Evolutionary conservation across 1,140 invertebrate genomes (phyloP).

Genomic region (Cataglyphis hispanica): DNA sequence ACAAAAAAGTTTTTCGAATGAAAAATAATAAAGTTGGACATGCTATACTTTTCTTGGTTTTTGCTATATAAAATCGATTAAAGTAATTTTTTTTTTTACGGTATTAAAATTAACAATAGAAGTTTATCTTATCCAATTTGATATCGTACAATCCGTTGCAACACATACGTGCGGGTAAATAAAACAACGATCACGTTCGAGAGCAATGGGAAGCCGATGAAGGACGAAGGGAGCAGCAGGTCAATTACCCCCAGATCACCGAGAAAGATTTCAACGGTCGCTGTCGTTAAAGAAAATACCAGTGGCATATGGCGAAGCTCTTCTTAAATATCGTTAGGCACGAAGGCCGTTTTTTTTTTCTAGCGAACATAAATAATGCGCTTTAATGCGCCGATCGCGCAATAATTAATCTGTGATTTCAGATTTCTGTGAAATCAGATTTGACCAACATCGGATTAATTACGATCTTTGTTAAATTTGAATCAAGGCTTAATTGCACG

Average conservation of each 20-base stretch:
- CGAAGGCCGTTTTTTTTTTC: constrained; percentile 62
- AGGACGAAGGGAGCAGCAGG: constrained; percentile 59
- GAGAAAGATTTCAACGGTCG: constrained; percentile 47
- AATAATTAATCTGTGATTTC: no score
- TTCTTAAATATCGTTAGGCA: background rate
- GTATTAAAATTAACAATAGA: background rate
- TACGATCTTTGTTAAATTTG: background rate
- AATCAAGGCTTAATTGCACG: background rate
- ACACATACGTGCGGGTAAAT: background rate
- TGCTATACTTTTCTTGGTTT: no score
- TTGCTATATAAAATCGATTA: background rate
- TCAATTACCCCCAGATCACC: constrained; percentile 63
- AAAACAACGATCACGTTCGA: constrained; percentile 39
- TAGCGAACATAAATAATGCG: constrained; percentile 57
- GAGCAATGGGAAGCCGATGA: constrained; percentile 32
- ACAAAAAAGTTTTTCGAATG: background rate
- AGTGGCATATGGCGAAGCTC: background rate
- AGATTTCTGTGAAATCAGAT: no score
- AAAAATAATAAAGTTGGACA: background rate
- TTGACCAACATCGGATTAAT: background rate
- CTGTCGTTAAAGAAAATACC: constrained; percentile 21
- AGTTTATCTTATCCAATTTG: constrained; percentile 21
- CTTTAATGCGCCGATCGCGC: background rate
- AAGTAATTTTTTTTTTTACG: background rate
- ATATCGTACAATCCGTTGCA: background rate